Conservation (phyloP, 2,113 vertebrate species). For the Tetrao urogallus region DNA sequence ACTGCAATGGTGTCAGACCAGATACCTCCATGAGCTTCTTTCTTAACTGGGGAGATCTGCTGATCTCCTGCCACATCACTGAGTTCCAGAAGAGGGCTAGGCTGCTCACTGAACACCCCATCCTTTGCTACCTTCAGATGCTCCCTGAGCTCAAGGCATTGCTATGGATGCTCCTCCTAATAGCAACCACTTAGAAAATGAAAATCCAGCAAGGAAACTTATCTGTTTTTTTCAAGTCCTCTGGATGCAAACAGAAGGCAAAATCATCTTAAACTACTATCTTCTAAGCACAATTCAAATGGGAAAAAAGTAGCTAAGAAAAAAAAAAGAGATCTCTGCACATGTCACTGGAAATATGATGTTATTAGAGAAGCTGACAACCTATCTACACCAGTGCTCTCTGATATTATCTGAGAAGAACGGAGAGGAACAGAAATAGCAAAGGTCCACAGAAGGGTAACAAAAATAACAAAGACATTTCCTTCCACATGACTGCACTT, state of each 20-base stretch:
- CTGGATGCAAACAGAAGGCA: neutral
- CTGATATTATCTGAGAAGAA: neutral
- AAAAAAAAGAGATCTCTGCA: neutral
- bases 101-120: neutral
- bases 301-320: neutral
- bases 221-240: neutral
- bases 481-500: neutral
- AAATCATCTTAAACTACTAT: neutral
- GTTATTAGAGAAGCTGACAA: neutral
- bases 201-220: neutral
- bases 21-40: neutral
- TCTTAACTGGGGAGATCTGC: neutral
- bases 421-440: neutral
- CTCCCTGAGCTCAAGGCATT: neutral
- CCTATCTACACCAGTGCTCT: neutral
- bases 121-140: neutral
- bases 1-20: neutral
- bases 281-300: neutral
- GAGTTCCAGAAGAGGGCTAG: neutral
- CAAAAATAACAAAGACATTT: neutral
- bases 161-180: neutral
- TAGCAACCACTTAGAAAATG: neutral
- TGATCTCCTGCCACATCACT: rapidly evolving
- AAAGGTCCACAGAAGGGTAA: neutral
- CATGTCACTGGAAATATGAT: neutral